Conservation (phyloP, 2,113 vertebrate species). For the Sturnira hondurensis region DNA sequence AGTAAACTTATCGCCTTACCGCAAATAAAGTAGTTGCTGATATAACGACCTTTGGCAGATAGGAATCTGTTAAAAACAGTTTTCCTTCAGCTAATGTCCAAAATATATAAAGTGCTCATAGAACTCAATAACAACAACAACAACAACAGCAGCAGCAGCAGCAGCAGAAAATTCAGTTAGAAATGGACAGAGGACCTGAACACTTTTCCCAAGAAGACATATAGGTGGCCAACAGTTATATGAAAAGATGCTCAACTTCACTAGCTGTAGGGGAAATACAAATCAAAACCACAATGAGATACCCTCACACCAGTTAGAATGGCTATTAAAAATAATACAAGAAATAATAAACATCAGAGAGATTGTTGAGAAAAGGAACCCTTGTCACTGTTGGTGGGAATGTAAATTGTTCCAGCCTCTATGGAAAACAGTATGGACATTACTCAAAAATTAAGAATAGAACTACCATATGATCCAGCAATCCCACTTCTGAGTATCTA, state of each 20-base stretch:
- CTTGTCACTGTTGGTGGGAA: background rate
- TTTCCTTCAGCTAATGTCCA: background rate
- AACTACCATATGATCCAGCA: background rate
- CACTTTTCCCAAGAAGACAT: background rate
- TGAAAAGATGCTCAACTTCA: background rate
- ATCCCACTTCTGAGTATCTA: background rate
- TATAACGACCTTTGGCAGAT: background rate
- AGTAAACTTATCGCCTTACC: background rate
- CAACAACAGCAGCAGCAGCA: too few species aligned
- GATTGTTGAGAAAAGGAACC: background rate
- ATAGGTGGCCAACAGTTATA: background rate
- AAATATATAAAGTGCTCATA: background rate
- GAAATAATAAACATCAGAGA: background rate
- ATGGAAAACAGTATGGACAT: background rate
- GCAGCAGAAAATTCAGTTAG: background rate
- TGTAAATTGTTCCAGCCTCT: background rate
- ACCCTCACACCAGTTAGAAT: background rate
- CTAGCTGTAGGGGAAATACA: background rate
- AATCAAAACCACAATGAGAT: background rate
- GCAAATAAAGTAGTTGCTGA: background rate
- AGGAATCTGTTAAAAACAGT: background rate
- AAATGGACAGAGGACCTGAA: background rate
- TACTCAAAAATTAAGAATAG: background rate
- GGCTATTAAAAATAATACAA: background rate
- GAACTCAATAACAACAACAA: background rate